Conservation (phyloP, 2,888 invertebrate species). For the Phrixothrix hirtus region DNA sequence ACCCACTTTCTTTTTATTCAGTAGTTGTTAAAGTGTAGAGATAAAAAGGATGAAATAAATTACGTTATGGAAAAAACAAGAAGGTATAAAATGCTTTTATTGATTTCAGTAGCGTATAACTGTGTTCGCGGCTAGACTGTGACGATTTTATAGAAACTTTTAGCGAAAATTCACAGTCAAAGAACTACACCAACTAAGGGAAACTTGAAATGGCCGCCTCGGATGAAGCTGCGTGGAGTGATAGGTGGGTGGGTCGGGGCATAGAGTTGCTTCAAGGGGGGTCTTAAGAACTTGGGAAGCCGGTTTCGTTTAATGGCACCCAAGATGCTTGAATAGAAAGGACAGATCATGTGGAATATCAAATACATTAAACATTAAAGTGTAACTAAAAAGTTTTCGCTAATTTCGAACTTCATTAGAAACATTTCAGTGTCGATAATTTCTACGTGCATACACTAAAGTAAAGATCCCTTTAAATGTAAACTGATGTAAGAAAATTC, state of each 20-base stretch:
- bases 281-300: conserved; percentile 37
- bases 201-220: conserved; percentile 50
- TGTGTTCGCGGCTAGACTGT: conserved; percentile 57
- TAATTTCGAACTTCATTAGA: too few species aligned
- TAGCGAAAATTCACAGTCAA: conserved; percentile 42
- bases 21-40: conserved; percentile 36
- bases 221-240: conserved; percentile 41
- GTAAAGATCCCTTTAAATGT: conserved; percentile 24
- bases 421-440: too few species aligned
- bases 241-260: conserved; percentile 37
- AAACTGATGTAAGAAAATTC: conserved; percentile 46
- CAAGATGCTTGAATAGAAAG: conserved; percentile 26
- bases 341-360: conserved; percentile 20
- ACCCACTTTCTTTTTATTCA: conserved; percentile 45
- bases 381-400: conserved; percentile 12
- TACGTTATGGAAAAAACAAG: conserved; percentile 38
- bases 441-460: too few species aligned
- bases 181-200: conserved; percentile 41
- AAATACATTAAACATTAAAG: conserved; percentile 26
- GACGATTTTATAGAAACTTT: conserved; percentile 27
- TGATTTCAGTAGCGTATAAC: conserved; percentile 73
- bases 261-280: conserved; percentile 30
- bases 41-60: conserved; percentile 29
- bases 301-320: conserved; percentile 40
- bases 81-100: conserved; percentile 61